These are phyloP conservation scores for Cyprinodon variegatus DNA, from an alignment of 2,113 vertebrate genomes.

Conservation along the genomic window DNA sequence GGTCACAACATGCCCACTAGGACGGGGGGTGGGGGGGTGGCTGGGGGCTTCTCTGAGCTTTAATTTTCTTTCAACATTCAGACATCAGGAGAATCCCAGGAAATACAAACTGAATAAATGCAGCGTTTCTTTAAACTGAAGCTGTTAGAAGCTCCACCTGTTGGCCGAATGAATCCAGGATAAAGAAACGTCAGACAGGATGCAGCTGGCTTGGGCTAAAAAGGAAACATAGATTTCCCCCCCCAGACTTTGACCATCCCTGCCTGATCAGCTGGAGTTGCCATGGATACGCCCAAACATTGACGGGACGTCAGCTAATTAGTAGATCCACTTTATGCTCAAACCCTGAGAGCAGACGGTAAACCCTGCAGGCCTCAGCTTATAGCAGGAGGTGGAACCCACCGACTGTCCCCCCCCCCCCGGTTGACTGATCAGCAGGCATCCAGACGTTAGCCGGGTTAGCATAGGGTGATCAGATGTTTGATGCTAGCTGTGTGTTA, in stretches of 20 bases:
- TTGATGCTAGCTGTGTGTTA: conserved; percentile 62
- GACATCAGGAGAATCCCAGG: background rate
- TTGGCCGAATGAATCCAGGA: background rate
- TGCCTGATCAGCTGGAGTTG: background rate
- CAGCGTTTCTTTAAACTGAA: background rate
- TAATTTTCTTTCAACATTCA: background rate
- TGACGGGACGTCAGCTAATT: background rate
- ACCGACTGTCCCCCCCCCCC: no score
- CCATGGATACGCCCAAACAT: background rate
- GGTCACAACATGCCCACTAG: conserved; percentile 74
- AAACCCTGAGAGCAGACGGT: conserved; percentile 74
- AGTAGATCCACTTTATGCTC: background rate
- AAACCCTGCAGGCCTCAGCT: conserved; percentile 5
- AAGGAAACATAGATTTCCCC: background rate
- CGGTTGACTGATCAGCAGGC: background rate
- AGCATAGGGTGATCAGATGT: conserved; percentile 30
- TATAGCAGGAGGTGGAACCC: no score
- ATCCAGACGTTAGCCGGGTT: conserved; percentile 3
- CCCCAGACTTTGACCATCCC: background rate
- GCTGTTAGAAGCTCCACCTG: background rate
- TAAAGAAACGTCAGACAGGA: background rate
- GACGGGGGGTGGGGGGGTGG: conserved; percentile 59
- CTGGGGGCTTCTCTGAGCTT: no score
- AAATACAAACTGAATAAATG: background rate
- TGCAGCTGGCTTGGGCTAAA: background rate